Evolutionary conservation across 1,140 invertebrate species (phyloP), one percentile per base, ranked within the genome.

Genomic region (Globodera ellingtonae): DNA sequence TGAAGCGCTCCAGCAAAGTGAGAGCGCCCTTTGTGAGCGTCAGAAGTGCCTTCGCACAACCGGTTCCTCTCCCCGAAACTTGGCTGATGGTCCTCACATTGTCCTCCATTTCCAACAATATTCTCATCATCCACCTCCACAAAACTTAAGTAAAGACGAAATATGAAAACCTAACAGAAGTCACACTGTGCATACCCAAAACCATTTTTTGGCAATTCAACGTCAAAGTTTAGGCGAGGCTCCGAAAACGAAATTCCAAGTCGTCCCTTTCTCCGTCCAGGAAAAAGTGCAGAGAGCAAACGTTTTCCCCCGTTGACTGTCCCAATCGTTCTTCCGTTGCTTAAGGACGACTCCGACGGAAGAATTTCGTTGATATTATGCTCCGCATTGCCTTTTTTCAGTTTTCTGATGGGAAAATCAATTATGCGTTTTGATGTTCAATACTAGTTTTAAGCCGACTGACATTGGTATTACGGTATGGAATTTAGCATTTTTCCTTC

Each of bases 1-100:
- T 70, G 67, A 47, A 70, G 35, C 35, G 67, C 67, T 44, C 67
- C 67, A 24, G 67, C 67, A 70, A 70, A 35, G 18, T 21, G 8
- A 10, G 66, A 9, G 8, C 66, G 66, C 8, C 6, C 15, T 52
- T 52, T 52, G 52, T 15, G 52, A 52, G 9, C 15, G 8, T 15
- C 52, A 9, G 52, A 52, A 52, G 15, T 52, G 7, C 52, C 52
- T 10, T 52, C 52, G 52, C 52, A 52, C 15, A 52, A 52, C 15
- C 52, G 52, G 52, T 52, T 52, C 52, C 52, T 52, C 52, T 52
- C 52, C 52, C 52, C 52, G 6, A 52, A 52, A 52, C 15, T 52
- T 15, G 9, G 52, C 6, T 52, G 52, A 52, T 52, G 52, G 66
- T 69, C 66, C 66, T 8, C n/a, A 21, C 10, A 10, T 44, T 18